Conservation (phyloP, 2,113 vertebrate genomes). For the Prionailurus bengalensis region DNA sequence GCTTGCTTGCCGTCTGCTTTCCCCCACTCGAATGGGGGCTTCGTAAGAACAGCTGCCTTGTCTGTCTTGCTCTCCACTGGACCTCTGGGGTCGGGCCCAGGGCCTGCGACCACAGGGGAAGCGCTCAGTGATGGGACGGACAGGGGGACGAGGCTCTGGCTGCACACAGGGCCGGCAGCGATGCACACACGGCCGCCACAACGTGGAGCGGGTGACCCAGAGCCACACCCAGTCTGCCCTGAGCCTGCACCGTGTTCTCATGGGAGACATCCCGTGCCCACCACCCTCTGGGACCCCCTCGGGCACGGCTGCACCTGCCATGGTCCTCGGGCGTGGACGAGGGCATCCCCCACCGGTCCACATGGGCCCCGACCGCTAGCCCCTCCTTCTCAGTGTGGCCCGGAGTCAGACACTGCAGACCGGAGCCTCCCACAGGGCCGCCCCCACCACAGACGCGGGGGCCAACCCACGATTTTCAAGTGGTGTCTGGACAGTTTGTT, state of each 20-base stretch:
- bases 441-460: background rate
- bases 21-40: background rate
- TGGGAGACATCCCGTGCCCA: background rate
- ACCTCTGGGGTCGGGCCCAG: background rate
- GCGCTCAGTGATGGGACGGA: background rate
- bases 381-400: background rate
- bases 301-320: background rate
- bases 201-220: background rate
- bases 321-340: background rate
- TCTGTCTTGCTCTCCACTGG: background rate
- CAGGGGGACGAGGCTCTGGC: background rate
- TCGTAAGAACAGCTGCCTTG: background rate
- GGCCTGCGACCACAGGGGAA: background rate
- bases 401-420: background rate
- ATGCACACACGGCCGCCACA: accelerated
- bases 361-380: background rate
- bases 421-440: background rate
- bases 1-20: background rate
- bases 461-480: background rate
- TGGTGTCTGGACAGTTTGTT: background rate
- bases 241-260: background rate
- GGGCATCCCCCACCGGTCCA: background rate
- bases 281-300: background rate
- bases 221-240: background rate
- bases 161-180: background rate